Base-by-base conservation (phyloP, 2,797 vertebrate species). In the Lemur catta region DNA sequence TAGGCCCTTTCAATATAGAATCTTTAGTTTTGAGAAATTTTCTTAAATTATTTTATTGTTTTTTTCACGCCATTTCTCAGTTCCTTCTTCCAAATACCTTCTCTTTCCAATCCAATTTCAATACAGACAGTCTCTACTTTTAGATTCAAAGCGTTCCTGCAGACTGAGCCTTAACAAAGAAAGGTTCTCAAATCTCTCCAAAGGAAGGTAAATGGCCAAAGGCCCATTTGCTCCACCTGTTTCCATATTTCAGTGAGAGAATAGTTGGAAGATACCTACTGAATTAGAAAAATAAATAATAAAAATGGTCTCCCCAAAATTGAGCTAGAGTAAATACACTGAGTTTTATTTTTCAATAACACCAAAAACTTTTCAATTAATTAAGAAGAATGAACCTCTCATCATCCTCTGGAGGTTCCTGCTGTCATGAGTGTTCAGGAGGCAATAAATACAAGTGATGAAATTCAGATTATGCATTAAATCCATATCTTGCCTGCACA, bases 21-120 rank as follows among this genome's bases (percentile, higher is more conserved):
- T 50, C 59, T 82, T 96, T 38, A 79, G 65, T 30, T 92, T 52
- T 75, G 75, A 4, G 20, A 69, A 69, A 91, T 41, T 89, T 46
- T 84, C 30, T 78, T 90, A 75, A 61, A 80, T 86, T 93, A 84
- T 76, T 92, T 90, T 80, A 52, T 41, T 81, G 89, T 74, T 89
- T 94, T 74, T 28, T 96, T 84, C 76, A 85, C 11, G 92, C 71
- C 43, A 65, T 80, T 90, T 75, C 90, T 95, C 81, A 76, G 61
- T 91, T 89, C 41, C 61, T 59, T 91, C 63, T 91, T 92, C 63
- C 30, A 96, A 89, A 79, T 59, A 91, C 30, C 75, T 84, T 86
- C 43, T 86, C n/a, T 63, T 94, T 93, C 11, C 33, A 43, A 69
- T 24, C 7, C 15, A 93, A 57, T 63, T 6, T 26, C 41, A 93